Evolutionary conservation across 2,888 invertebrate genomes (phyloP).

Genomic region (Camponotus fellah): DNA sequence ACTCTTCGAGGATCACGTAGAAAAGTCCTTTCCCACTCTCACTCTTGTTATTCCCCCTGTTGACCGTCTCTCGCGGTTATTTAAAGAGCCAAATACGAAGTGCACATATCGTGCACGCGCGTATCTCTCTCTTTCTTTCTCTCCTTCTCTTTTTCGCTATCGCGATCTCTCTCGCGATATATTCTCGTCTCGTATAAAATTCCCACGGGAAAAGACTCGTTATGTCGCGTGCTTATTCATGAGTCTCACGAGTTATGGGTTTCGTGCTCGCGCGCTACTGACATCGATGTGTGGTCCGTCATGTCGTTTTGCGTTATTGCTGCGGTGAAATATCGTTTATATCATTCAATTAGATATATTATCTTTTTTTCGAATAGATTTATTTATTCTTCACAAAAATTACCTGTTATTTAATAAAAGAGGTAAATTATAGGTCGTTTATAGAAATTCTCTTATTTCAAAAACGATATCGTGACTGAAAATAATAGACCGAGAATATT

Average conservation of each 20-base stretch:
- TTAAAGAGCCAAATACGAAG: slow-evolving; percentile 45
- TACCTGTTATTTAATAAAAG: neutral
- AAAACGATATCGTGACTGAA: neutral
- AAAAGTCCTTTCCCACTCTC: slow-evolving; percentile 46
- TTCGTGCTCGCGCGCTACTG: slow-evolving; percentile 35
- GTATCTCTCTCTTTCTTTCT: neutral
- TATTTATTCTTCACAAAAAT: neutral
- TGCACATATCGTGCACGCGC: neutral
- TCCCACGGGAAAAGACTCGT: slow-evolving; percentile 55
- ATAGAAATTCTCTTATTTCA: neutral
- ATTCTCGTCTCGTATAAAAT: slow-evolving; percentile 55
- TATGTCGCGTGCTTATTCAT: slow-evolving; percentile 53
- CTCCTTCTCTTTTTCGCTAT: slow-evolving; percentile 1
- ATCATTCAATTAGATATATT: neutral
- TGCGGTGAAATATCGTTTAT: neutral
- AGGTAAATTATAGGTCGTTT: neutral
- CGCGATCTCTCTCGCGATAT: slow-evolving; percentile 40
- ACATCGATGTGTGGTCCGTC: slow-evolving; percentile 39
- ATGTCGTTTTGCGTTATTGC: neutral
- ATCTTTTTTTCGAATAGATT: neutral
- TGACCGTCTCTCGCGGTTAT: slow-evolving; percentile 35
- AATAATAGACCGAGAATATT: neutral
- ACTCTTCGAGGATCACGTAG: slow-evolving; percentile 56
- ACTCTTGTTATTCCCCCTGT: slow-evolving; percentile 32
- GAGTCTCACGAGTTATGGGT: slow-evolving; percentile 54